A percentile compares a stretch with the other conserved stretches of the same genome.
Evolutionary conservation across 2,113 vertebrate species (phyloP).

Genomic region (Nycticryphes semicollaris): DNA sequence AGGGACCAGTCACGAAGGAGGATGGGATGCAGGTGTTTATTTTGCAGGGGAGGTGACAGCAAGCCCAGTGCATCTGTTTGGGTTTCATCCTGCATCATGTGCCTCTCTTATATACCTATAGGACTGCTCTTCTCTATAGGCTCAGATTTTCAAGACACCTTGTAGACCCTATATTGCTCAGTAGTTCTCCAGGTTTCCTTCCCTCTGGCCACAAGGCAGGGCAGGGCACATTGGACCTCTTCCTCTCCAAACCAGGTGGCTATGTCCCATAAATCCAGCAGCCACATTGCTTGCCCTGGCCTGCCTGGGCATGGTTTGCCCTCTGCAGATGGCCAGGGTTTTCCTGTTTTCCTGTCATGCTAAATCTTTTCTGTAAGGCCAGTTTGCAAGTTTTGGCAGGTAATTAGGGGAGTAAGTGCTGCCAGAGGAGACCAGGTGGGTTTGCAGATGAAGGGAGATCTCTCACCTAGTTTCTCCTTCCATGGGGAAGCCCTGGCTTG

Average conservation of each 20-base stretch:
- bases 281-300: background rate
- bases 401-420: background rate
- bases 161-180: fast-evolving
- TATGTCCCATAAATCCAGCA: background rate
- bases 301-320: background rate
- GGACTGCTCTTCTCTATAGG: background rate
- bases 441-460: background rate
- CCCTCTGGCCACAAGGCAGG: no score
- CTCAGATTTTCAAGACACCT: background rate
- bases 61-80: background rate
- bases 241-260: background rate
- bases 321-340: background rate
- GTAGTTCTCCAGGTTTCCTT: background rate
- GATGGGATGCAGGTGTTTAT: background rate
- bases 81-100: background rate
- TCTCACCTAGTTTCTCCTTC: background rate
- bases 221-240: background rate
- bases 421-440: background rate
- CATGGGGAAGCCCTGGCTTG: background rate
- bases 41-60: background rate
- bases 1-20: fast-evolving
- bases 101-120: background rate
- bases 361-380: background rate
- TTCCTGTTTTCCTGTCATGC: background rate
- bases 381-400: background rate